Evolutionary conservation across 1,140 invertebrate species (phyloP).

Genomic region (Dendroctonus valens): DNA sequence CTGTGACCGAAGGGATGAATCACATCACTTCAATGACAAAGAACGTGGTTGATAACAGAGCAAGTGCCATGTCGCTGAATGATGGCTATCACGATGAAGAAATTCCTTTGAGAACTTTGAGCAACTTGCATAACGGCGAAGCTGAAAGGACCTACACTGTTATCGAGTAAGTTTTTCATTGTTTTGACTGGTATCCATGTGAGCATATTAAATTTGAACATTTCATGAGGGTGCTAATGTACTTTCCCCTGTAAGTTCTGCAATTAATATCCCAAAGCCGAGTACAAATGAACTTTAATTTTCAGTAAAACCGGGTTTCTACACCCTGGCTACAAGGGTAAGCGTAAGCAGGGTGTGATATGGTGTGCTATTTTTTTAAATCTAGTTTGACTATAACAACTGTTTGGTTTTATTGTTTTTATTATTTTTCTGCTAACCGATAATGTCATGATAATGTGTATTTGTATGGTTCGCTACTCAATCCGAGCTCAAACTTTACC

Average conservation of each 20-base stretch:
- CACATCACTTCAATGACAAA: constrained; percentile 55
- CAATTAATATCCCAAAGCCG: constrained; percentile 1
- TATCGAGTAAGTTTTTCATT: constrained; percentile 64
- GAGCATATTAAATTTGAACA: background rate
- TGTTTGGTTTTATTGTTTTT: constrained; percentile 37
- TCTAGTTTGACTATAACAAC: constrained; percentile 23
- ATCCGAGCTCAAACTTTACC: constrained; percentile 14
- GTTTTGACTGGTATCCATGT: background rate
- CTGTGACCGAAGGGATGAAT: constrained; percentile 60
- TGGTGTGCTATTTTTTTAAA: constrained; percentile 30
- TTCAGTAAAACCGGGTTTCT: constrained; percentile 57
- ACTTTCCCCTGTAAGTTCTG: background rate
- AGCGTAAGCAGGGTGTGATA: constrained; percentile 44
- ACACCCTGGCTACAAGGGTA: constrained; percentile 59
- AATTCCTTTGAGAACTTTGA: constrained; percentile 72
- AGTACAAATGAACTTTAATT: constrained; percentile 40
- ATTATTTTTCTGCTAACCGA: constrained; percentile 34
- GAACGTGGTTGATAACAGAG: constrained; percentile 53
- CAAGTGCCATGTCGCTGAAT: constrained; percentile 48
- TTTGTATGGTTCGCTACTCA: constrained; percentile 3
- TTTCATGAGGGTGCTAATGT: constrained; percentile 2
- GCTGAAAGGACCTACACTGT: constrained; percentile 63
- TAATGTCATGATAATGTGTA: constrained; percentile 30
- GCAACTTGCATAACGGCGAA: constrained; percentile 63
- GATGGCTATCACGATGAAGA: constrained; percentile 59